phyloP scores from a whole-genome alignment of 2,797 vertebrate species.

The Vipera ursinii region DNA sequence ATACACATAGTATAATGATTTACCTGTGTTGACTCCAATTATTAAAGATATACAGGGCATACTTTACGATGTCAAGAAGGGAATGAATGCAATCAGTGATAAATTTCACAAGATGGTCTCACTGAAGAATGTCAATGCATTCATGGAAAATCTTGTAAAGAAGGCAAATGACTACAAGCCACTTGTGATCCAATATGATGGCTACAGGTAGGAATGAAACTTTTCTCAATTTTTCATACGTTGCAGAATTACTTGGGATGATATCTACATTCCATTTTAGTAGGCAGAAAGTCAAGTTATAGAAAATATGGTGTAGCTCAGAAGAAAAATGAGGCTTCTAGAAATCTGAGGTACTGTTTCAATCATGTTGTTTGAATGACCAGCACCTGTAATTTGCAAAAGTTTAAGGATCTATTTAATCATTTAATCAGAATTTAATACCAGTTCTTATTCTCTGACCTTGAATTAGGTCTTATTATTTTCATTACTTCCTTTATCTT shows the following conservation, averaged over 20 bases:
- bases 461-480: not conserved
- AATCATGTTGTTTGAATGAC: not conserved
- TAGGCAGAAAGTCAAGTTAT: not conserved
- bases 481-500: not conserved
- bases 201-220: slow-evolving; percentile 51
- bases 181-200: not conserved
- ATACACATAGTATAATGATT: not conserved
- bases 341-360: not conserved
- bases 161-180: not conserved
- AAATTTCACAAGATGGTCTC: not conserved
- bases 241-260: not conserved
- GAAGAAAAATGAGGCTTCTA: not conserved
- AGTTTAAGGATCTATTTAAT: not conserved
- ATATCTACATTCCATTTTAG: not conserved
- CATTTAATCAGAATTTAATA: not conserved
- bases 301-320: not conserved
- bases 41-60: slow-evolving; percentile 64
- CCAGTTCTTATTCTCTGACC: not conserved
- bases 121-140: not conserved
- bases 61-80: slow-evolving; percentile 58
- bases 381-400: not conserved
- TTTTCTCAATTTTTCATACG: not conserved
- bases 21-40: not conserved
- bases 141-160: not conserved
- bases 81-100: slow-evolving; percentile 46